phyloP scores from a whole-genome alignment of 1,140 invertebrate genomes.

The Meloidogyne hapla region DNA sequence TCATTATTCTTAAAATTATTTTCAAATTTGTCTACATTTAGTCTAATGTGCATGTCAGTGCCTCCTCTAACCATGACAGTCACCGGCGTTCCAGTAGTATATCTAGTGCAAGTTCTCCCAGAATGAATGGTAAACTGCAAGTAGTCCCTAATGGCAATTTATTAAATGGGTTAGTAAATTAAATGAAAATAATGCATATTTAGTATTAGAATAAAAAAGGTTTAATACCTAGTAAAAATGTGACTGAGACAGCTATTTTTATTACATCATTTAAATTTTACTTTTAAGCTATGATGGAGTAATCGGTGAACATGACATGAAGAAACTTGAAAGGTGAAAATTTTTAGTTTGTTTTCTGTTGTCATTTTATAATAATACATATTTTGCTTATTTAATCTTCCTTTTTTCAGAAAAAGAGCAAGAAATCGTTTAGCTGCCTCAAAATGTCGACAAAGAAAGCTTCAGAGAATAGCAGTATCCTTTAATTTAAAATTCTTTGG shows the following conservation, averaged over 20 bases:
- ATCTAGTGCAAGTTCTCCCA: background rate
- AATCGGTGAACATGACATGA: conserved; percentile 18
- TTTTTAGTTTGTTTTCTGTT: too few species aligned
- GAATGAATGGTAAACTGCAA: background rate
- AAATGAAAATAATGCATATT: too few species aligned
- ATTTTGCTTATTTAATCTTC: background rate
- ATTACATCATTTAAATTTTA: too few species aligned
- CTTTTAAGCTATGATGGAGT: background rate
- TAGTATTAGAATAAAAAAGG: too few species aligned
- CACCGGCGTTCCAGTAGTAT: background rate
- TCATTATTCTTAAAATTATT: too few species aligned
- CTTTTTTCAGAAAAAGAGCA: conserved; percentile 12
- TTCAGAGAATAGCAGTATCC: conserved; percentile 23
- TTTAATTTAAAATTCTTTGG: background rate
- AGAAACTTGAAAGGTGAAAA: conserved; percentile 25
- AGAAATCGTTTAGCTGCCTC: conserved; percentile 21
- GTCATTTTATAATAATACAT: background rate
- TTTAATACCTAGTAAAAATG: too few species aligned
- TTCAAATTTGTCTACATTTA: too few species aligned
- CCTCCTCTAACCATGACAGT: background rate
- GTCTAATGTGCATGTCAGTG: background rate
- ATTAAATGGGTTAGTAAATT: conserved; percentile 3
- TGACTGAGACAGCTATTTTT: too few species aligned
- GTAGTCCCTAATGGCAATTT: background rate
- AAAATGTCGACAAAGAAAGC: conserved; percentile 24